Percentiles rank a stretch among this genome's conserved stretches.
phyloP scores from a whole-genome alignment of 2,797 vertebrate genomes.

The Peromyscus melanophrys region DNA sequence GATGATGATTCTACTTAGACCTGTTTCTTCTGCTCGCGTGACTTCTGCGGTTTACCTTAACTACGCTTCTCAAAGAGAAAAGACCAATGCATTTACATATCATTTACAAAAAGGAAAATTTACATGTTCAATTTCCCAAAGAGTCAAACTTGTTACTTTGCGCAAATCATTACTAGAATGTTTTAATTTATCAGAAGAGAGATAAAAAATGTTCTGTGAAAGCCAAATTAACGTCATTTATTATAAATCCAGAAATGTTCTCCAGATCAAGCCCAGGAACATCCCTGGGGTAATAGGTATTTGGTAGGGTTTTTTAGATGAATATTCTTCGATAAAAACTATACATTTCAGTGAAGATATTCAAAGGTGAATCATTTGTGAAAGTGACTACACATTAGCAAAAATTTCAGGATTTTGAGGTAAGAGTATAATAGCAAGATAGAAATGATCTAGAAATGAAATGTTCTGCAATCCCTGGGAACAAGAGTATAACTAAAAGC shows the following conservation, averaged over 20 bases:
- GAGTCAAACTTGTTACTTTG: constrained; percentile 7
- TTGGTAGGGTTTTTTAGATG: neutral
- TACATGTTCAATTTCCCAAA: neutral
- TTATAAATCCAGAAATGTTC: constrained; percentile 8
- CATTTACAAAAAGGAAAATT: constrained; percentile 30
- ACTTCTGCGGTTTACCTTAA: neutral
- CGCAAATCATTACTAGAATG: neutral
- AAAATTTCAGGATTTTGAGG: constrained; percentile 12
- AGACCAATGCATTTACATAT: neutral
- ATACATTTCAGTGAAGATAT: constrained; percentile 6
- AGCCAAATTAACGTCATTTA: neutral
- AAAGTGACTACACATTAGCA: constrained; percentile 31
- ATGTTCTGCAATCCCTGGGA: neutral
- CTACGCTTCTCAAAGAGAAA: constrained; percentile 17
- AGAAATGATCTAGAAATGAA: constrained; percentile 36
- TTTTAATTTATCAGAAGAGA: constrained; percentile 39
- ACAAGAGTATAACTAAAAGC: neutral
- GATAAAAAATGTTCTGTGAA: neutral
- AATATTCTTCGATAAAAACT: constrained; percentile 11
- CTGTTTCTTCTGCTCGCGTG: neutral
- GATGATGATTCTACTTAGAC: neutral
- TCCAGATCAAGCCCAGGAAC: neutral
- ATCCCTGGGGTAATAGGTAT: neutral
- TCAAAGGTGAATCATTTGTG: neutral
- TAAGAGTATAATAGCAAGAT: neutral